Percentiles rank a stretch among this genome's conserved stretches.
Evolutionary conservation across 2,888 invertebrate species (phyloP).

Genomic region (Phortica magna): DNA sequence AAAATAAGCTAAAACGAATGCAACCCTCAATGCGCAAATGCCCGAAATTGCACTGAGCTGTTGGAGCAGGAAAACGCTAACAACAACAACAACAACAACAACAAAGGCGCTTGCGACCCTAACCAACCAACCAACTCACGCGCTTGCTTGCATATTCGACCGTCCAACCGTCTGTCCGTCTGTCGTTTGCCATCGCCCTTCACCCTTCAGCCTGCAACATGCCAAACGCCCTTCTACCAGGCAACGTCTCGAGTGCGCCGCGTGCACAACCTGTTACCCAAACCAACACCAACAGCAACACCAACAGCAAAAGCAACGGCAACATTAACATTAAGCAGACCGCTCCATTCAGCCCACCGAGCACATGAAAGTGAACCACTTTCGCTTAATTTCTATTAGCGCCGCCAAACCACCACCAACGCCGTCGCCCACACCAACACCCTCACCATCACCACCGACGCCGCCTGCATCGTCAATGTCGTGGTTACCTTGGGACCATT

Average conservation of each 20-base stretch:
- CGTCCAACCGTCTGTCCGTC: conserved; percentile 25
- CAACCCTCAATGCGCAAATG: conserved; percentile 14
- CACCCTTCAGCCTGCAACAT: not conserved
- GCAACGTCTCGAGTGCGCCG: not conserved
- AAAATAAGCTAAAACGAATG: not conserved
- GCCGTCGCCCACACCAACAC: conserved; percentile 58
- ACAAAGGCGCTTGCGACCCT: not conserved
- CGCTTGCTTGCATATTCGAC: conserved; percentile 24
- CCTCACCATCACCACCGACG: conserved; percentile 1
- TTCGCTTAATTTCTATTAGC: conserved; percentile 73
- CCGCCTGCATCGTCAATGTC: conserved; percentile 16
- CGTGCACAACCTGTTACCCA: conserved; percentile 36
- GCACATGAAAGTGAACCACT: conserved; percentile 50
- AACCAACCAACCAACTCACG: not conserved
- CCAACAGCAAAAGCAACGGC: no score
- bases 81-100: not conserved
- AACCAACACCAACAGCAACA: conserved; percentile 59
- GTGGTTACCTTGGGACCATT: conserved; percentile 28
- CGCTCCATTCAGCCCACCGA: conserved; percentile 32
- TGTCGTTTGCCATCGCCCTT: not conserved
- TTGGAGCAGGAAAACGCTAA: conserved; percentile 29
- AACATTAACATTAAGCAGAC: no score
- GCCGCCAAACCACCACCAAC: conserved; percentile 47
- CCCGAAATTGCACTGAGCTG: conserved; percentile 21
- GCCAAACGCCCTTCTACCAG: not conserved